Evolutionary conservation across 2,113 vertebrate genomes (phyloP).

Genomic region (Anseranas semipalmata): DNA sequence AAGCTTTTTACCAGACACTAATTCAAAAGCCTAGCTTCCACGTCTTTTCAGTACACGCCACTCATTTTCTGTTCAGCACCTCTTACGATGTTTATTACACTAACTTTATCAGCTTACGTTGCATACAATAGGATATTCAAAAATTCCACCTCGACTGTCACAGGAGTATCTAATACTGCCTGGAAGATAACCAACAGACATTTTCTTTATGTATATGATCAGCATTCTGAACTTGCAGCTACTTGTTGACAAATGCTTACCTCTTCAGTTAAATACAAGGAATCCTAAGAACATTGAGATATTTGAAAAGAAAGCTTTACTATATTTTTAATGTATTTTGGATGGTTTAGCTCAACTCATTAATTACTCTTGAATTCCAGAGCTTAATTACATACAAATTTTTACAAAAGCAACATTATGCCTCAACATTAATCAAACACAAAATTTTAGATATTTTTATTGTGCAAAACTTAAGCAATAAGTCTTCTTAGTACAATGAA

Average conservation of each 20-base stretch:
- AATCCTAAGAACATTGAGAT: not conserved
- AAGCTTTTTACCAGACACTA: not conserved
- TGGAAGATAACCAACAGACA: not conserved
- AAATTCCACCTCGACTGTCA: not conserved
- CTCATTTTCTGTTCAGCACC: not conserved
- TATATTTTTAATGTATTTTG: not conserved
- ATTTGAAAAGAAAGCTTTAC: not conserved
- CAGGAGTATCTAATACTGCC: not conserved
- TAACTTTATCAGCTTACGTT: not conserved
- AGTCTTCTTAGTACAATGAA: slow-evolving; percentile 2
- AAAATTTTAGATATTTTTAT: slow-evolving; percentile 1
- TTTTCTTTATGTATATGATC: not conserved
- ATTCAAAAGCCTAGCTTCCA: not conserved
- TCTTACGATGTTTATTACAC: not conserved
- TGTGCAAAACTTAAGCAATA: slow-evolving; percentile 54
- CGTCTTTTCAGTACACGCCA: not conserved
- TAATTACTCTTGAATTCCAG: not conserved
- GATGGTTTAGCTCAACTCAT: not conserved
- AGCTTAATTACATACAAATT: not conserved
- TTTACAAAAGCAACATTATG: not conserved
- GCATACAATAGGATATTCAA: not conserved
- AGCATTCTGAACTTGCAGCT: not conserved
- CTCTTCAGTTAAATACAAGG: not conserved
- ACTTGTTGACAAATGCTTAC: not conserved
- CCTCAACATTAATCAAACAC: not conserved